Evolutionary conservation across 2,888 invertebrate species (phyloP), one percentile per base, ranked within the genome.

Genomic region (Slavum lentiscoides): DNA sequence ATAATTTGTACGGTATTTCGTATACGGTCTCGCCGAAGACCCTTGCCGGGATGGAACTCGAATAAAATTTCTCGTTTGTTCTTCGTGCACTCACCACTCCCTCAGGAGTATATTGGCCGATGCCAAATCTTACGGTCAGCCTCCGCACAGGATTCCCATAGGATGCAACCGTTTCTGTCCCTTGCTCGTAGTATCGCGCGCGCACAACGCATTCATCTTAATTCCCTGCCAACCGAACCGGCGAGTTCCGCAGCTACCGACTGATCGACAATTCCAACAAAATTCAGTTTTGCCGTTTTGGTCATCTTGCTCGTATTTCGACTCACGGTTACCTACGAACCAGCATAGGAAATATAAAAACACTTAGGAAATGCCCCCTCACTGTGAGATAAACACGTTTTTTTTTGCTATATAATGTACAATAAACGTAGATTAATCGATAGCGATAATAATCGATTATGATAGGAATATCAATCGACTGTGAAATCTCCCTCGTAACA

Each of bases 1-100:
- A n/a, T 76, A 68, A 61, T 69, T 30, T n/a, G n/a, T n/a, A 19
- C n/a, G 68, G 62, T 64, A 2, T 66, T 61, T 30, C n/a, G 13
- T 59, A 15, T 59, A 43, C 7, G 39, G 43, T 43, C 30, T 69
- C 69, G 30, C 76, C 9, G 61, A 68, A 39, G 69, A 61, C 76
- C 76, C 43, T 69, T 69, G 49, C 37, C 17, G 8, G 61, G 17
- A 49, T 8, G 17, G 9, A 53, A 68, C 69, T n/a, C 49, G 37
- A 37, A 77, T 70, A 77, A 77, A 77, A 68, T 69, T 53, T 53
- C 15, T 61, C 69, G 53, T 61, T 58, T 58, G 76, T 76, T 68
- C 76, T 49, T 49, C 37, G 39, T 69, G 9, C 9, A 37, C 15
- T 43, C 43, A 43, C 7, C 17, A n/a, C n/a, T n/a, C 74, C 66